Conservation (phyloP, 2,888 invertebrate species). For the Heliconius ismenius region DNA sequence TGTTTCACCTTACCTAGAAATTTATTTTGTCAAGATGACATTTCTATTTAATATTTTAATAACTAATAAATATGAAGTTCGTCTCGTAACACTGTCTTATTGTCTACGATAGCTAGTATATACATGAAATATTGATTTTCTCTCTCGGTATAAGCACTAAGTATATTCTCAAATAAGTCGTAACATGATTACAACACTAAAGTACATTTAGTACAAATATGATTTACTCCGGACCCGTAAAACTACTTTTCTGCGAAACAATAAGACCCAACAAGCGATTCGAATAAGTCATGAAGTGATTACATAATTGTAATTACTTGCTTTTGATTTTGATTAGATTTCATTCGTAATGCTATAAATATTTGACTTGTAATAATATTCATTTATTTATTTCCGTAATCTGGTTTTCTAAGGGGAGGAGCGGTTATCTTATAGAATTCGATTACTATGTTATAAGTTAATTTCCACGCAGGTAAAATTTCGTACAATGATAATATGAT, state of each 20-base stretch:
- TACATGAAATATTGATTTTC: not conserved
- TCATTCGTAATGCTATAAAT: not conserved
- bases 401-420: not conserved
- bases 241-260: slow-evolving; percentile 15
- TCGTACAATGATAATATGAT: not conserved
- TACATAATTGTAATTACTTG: slow-evolving; percentile 20
- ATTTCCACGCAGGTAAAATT: too few species aligned
- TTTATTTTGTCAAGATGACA: slow-evolving; percentile 34
- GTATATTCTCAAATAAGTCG: not conserved
- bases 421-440: not conserved
- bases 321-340: slow-evolving; percentile 14
- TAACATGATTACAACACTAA: slow-evolving; percentile 8
- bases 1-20: slow-evolving; percentile 31
- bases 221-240: slow-evolving; percentile 2
- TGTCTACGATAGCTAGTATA: not conserved
- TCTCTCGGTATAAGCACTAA: not conserved
- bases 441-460: not conserved
- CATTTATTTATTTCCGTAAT: not conserved
- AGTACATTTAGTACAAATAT: slow-evolving; percentile 14
- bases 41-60: slow-evolving; percentile 24
- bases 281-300: slow-evolving; percentile 8
- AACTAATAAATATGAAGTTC: too few species aligned
- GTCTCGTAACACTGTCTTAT: not conserved
- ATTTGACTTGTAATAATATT: not conserved
- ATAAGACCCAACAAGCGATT: not conserved